phyloP scores from a whole-genome alignment of 1,140 invertebrate genomes.

The Drosophila insularis region DNA sequence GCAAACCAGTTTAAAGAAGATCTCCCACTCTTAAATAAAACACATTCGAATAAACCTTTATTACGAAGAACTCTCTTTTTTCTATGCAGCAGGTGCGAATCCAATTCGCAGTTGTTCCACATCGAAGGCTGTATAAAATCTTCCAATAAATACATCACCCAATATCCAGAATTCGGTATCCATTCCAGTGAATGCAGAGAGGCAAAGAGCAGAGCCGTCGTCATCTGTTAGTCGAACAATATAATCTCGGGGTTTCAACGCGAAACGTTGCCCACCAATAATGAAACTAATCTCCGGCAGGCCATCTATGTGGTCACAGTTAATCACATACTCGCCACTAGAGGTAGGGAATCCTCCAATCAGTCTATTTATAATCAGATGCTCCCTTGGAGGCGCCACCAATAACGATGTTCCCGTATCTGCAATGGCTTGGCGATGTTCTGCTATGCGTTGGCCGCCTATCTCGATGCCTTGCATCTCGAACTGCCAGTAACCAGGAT shows the following conservation, averaged over 20 bases:
- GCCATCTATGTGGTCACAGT: slow-evolving; percentile 25
- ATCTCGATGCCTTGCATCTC: slow-evolving; percentile 35
- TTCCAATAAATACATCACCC: slow-evolving; percentile 87
- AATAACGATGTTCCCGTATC: slow-evolving; percentile 90
- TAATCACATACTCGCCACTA: slow-evolving; percentile 38
- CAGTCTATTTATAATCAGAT: slow-evolving; percentile 73
- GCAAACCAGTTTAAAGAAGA: slow-evolving; percentile 22
- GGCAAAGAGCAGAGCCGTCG: slow-evolving; percentile 27
- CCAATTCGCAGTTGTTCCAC: slow-evolving; percentile 86
- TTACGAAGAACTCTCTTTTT: slow-evolving; percentile 6
- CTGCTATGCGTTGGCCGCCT: slow-evolving; percentile 36
- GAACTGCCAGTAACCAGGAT: slow-evolving; percentile 65
- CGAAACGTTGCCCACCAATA: slow-evolving; percentile 44
- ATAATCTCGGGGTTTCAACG: slow-evolving; percentile 40
- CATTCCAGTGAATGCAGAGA: slow-evolving; percentile 45
- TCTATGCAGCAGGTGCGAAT: slow-evolving; percentile 67
- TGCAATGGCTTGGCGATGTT: slow-evolving; percentile 86
- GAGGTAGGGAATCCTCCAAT: slow-evolving; percentile 44
- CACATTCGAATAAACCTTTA: slow-evolving; percentile 21
- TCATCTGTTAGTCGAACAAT: slow-evolving; percentile 30
- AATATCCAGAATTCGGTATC: slow-evolving; percentile 45
- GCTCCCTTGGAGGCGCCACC: slow-evolving; percentile 86
- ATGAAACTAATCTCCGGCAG: slow-evolving; percentile 45
- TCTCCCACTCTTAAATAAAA: slow-evolving; percentile 33
- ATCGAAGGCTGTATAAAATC: slow-evolving; percentile 88